A percentile compares a stretch with the other conserved stretches of the same genome.
These are phyloP conservation scores for Aphidius colemani DNA, from an alignment of 2,888 invertebrate species.

Conservation along the genomic window DNA sequence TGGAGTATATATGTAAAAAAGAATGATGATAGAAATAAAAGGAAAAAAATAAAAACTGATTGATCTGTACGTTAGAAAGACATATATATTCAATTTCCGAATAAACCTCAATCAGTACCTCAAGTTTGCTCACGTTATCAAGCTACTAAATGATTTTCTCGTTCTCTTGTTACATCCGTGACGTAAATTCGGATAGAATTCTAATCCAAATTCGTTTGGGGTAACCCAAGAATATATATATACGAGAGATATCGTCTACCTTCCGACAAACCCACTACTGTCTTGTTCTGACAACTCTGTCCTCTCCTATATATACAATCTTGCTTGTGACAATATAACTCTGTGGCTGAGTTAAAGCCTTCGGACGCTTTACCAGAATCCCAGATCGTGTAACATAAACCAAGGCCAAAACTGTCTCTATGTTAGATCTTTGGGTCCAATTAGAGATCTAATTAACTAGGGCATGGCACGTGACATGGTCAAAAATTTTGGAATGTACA, in stretches of 20 bases:
- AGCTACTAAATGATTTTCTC: constrained; percentile 32
- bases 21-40: neutral
- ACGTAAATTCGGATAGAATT: constrained; percentile 31
- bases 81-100: constrained; percentile 17
- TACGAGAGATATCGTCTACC: neutral
- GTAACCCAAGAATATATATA: too few relatives aligned
- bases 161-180: constrained; percentile 19
- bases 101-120: constrained; percentile 32
- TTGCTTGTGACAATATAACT: neutral
- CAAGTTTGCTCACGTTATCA: constrained; percentile 29
- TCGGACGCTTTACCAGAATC: constrained; percentile 16
- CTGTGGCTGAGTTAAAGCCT: constrained; percentile 22
- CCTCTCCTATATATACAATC: neutral
- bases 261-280: too few relatives aligned
- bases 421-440: constrained; percentile 26
- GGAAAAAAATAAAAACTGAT: neutral
- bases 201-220: constrained; percentile 21
- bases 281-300: neutral
- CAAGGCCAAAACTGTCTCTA: constrained; percentile 8
- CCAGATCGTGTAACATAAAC: constrained; percentile 26
- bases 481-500: neutral
- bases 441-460: constrained; percentile 28
- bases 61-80: neutral
- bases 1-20: neutral
- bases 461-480: constrained; percentile 20